Evolutionary conservation across 2,113 vertebrate genomes (phyloP).

Genomic region (Hoplias malabaricus): DNA sequence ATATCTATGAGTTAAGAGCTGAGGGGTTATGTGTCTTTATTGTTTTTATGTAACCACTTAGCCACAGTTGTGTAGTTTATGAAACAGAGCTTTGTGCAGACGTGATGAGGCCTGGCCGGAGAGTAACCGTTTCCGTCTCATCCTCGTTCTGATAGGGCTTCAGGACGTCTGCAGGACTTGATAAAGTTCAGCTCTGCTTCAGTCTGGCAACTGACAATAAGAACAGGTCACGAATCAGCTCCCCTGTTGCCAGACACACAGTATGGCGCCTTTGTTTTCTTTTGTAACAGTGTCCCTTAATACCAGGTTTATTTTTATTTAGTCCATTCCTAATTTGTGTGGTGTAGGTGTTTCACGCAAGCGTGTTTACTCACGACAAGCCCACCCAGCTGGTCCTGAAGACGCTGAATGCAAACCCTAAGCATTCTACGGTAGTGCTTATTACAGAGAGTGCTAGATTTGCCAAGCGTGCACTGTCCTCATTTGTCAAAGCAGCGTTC

Average conservation of each 20-base stretch:
- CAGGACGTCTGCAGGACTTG: constrained; percentile 67
- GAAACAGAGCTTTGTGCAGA: background rate
- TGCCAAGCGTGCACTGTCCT: constrained; percentile 37
- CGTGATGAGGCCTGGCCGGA: constrained; percentile 16
- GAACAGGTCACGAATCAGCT: constrained; percentile 58
- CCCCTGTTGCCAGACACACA: constrained; percentile 42
- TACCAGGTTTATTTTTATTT: background rate
- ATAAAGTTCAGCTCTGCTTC: constrained; percentile 65
- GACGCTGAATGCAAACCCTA: constrained; percentile 26
- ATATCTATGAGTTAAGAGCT: background rate
- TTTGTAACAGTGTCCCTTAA: background rate
- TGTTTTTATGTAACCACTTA: background rate
- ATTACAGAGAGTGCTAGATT: constrained; percentile 5
- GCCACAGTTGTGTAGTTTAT: background rate
- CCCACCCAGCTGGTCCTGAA: constrained; percentile 27
- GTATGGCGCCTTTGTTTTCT: constrained; percentile 50
- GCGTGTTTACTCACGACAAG: constrained; percentile 31
- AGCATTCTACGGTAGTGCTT: constrained; percentile 24
- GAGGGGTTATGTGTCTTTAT: background rate
- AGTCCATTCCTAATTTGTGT: background rate
- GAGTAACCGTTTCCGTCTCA: constrained; percentile 64
- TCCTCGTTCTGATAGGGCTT: constrained; percentile 60
- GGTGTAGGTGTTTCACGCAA: constrained; percentile 25
- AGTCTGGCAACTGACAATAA: constrained; percentile 59
- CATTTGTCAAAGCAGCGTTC: constrained; percentile 64